These are phyloP conservation scores for Anarrhichthys ocellatus DNA, from an alignment of 2,113 vertebrate species.

Conservation along the genomic window DNA sequence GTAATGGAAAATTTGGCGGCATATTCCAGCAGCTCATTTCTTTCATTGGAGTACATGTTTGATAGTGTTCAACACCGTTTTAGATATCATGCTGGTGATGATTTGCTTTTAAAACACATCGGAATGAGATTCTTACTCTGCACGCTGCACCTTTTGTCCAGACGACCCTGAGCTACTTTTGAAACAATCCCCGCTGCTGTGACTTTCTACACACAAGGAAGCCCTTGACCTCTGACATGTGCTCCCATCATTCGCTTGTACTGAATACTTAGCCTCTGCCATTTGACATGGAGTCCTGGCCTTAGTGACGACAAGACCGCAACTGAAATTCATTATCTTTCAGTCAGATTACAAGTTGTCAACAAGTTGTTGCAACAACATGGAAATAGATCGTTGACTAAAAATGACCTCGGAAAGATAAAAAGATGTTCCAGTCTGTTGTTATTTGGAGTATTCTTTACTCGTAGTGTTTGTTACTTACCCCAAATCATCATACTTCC, in stretches of 20 bases:
- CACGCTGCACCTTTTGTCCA: not conserved
- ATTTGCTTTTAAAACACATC: not conserved
- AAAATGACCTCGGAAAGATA: not conserved
- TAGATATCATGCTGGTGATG: not conserved
- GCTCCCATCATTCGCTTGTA: not conserved
- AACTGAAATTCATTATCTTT: not conserved
- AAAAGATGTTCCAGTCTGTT: not conserved
- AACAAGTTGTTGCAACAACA: slow-evolving; percentile 20
- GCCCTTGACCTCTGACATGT: slow-evolving; percentile 31
- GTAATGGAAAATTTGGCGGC: not conserved
- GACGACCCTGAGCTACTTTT: not conserved
- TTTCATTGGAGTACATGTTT: not conserved
- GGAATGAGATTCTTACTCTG: not conserved
- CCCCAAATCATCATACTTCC: not conserved
- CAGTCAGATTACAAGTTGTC: slow-evolving; percentile 17
- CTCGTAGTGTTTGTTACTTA: not conserved
- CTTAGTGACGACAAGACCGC: slow-evolving; percentile 1
- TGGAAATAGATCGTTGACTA: not conserved
- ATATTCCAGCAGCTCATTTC: not conserved
- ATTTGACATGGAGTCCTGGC: not conserved
- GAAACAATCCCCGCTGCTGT: not conserved
- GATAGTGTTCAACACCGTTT: not conserved
- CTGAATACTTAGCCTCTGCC: slow-evolving; percentile 25
- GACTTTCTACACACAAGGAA: slow-evolving; percentile 13
- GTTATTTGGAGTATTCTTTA: not conserved